Evolutionary conservation across 2,113 vertebrate genomes (phyloP), one percentile per base, ranked within the genome.

Genomic region (Suncus etruscus): DNA sequence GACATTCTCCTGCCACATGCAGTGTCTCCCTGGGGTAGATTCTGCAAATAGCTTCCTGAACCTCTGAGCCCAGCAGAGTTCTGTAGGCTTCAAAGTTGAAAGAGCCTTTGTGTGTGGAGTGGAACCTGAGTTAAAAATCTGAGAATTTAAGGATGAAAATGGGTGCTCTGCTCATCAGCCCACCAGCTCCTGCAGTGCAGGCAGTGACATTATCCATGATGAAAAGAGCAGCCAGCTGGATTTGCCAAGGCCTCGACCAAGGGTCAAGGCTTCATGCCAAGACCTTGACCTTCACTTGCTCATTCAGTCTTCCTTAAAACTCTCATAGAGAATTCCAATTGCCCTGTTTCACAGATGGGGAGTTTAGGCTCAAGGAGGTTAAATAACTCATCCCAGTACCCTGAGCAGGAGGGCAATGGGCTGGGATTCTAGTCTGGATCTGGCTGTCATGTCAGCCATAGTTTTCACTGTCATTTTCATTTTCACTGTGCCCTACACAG

Each of bases 41-140:
- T 3, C 94, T 89, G 77, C 80, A 93, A 95, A 94, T 86, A 95
- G 73, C 80, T 92, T 75, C 66, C 93, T 88, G 83, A 1, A 29
- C 68, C 79, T 83, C 69, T 2, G 77, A 77, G 29, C 84, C 87
- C 78, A 39, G 77, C 3, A 2, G 80, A 91, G 82, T 66, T 92
- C 87, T 95, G 4, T 16, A 9, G 48, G 68, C 89, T 90, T 94
- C 70, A 20, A 86, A 77, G 61, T 89, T 48, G 87, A 85, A 88
- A 95, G 82, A 79, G 74, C 69, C 45, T 81, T 58, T 74, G 51
- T 86, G 63, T 51, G 6, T 20, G 20, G 66, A 51, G 58, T 84
- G 66, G 85, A 54, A 51, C 51, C 1, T 31, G 25, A 1, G 61
- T 47, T 87, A 75, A 87, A 83, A 86, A 75, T 48, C 31, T 45